Conservation (phyloP, 2,113 vertebrate species). For the Centropus bengalensis region DNA sequence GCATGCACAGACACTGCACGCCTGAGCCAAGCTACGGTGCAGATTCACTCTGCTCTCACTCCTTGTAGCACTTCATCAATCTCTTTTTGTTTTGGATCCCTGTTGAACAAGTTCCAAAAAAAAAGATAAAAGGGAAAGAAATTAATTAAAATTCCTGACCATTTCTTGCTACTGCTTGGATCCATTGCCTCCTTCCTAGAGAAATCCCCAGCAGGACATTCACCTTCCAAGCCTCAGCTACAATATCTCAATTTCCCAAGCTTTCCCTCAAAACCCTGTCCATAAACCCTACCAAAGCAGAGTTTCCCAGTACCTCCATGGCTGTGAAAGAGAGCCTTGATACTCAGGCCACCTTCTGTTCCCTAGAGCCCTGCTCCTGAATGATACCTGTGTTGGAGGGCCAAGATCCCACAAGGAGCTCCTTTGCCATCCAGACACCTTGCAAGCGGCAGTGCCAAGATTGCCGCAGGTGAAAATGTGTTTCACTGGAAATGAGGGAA, state of each 20-base stretch:
- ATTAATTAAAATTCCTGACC: background rate
- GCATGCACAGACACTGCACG: rapidly evolving
- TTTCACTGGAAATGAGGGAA: background rate
- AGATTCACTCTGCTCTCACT: rapidly evolving
- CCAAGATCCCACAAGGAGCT: constrained; percentile 37
- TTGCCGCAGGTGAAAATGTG: background rate
- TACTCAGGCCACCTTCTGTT: constrained; percentile 25
- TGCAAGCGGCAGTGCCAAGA: background rate
- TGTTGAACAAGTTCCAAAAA: background rate
- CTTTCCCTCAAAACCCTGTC: background rate
- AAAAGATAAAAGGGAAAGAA: background rate
- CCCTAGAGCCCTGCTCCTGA: constrained; percentile 13
- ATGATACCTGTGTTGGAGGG: constrained; percentile 26
- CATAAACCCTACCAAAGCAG: background rate
- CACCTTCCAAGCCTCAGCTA: background rate
- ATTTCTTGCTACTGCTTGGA: background rate
- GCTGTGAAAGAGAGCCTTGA: constrained; percentile 34
- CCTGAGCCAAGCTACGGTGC: background rate
- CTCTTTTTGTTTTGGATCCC: background rate
- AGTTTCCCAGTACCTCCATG: background rate
- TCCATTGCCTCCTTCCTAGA: background rate
- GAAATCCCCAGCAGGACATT: background rate
- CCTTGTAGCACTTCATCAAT: background rate
- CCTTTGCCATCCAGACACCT: constrained; percentile 14
- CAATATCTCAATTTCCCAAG: background rate